phyloP scores from a whole-genome alignment of 2,888 invertebrate genomes.

The Dexiosoma caninum region DNA sequence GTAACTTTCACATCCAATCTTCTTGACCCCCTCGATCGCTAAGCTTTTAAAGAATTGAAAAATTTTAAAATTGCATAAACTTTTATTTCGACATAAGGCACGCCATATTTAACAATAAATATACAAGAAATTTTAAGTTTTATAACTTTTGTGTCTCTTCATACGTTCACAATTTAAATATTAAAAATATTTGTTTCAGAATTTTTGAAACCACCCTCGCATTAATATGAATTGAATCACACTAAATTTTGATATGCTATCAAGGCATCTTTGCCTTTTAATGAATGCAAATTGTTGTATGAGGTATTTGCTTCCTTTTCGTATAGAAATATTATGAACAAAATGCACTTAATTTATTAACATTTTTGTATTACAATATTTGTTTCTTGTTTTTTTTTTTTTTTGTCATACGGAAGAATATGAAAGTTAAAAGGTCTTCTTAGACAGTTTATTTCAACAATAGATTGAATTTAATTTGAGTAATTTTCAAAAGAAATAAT shows the following conservation, averaged over 20 bases:
- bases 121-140: too few species aligned
- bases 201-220: too few species aligned
- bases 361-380: neutral
- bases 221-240: neutral
- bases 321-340: neutral
- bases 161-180: too few species aligned
- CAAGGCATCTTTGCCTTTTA: neutral
- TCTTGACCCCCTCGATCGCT: too few species aligned
- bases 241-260: neutral
- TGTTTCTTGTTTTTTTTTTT: neutral
- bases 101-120: too few species aligned
- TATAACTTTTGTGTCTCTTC: too few species aligned
- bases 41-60: too few species aligned
- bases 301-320: neutral
- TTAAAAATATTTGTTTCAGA: too few species aligned
- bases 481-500: neutral
- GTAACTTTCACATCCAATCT: too few species aligned
- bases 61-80: too few species aligned
- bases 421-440: neutral
- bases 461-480: neutral
- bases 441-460: neutral
- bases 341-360: conserved; percentile 31
- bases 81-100: too few species aligned
- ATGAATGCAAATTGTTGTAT: conserved; percentile 26
- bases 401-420: too few species aligned